These are phyloP conservation scores for Limnothrissa miodon DNA, from an alignment of 2,113 vertebrate genomes.

Conservation along the genomic window DNA sequence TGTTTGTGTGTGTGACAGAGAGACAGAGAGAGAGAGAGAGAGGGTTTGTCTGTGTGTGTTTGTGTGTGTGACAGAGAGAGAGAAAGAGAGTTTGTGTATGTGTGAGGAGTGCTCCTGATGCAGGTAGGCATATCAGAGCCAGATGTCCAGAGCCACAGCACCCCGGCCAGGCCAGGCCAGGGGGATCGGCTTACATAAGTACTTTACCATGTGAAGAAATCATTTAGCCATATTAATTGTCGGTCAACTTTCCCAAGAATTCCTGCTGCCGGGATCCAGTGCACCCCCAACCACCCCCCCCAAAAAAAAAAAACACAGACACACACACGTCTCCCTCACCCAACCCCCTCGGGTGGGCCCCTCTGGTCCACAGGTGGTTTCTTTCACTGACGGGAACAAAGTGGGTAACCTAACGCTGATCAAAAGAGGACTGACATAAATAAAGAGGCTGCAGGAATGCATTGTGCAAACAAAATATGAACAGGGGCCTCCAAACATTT, in stretches of 20 bases:
- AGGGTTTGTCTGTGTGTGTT: conserved; percentile 8
- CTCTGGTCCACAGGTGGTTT: conserved; percentile 86
- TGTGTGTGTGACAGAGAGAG: conserved; percentile 1
- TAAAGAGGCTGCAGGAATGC: conserved; percentile 80
- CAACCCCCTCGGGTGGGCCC: not conserved
- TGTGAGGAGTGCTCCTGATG: conserved; percentile 33
- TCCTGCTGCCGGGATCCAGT: conserved; percentile 61
- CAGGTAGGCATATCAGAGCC: conserved; percentile 82
- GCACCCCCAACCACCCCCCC: not conserved
- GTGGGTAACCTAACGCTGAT: conserved; percentile 74
- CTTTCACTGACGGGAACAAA: conserved; percentile 81
- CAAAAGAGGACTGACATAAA: conserved; percentile 79
- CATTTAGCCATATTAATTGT: conserved; percentile 91
- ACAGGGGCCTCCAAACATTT: conserved; percentile 74
- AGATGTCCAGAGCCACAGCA: conserved; percentile 67
- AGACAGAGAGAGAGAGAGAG: conserved; percentile 26
- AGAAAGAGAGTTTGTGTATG: conserved; percentile 18
- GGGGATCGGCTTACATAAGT: conserved; percentile 84
- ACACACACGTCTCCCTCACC: not conserved
- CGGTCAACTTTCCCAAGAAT: conserved; percentile 88
- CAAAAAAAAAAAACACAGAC: too few species aligned
- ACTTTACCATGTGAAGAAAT: conserved; percentile 89
- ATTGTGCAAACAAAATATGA: conserved; percentile 82
- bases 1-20: too few species aligned
- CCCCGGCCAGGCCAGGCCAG: conserved; percentile 62